A percentile compares a stretch with the other conserved stretches of the same genome.
Evolutionary conservation across 2,113 vertebrate species (phyloP).

Genomic region (Xenopus borealis): DNA sequence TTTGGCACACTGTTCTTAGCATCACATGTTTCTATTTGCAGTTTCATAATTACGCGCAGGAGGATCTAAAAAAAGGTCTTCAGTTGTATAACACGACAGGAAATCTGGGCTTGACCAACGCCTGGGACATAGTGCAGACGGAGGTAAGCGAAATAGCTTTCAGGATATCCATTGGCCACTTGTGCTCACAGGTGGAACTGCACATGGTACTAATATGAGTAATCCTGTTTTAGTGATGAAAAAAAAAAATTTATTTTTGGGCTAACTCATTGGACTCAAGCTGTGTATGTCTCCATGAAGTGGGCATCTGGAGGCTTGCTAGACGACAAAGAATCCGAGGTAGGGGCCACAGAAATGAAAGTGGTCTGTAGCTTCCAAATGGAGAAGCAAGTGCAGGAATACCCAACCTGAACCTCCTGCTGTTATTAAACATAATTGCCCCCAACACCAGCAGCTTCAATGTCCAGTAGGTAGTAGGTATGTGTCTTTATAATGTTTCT

Average conservation of each 20-base stretch:
- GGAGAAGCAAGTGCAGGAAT: not conserved
- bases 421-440: too few relatives aligned
- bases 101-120: conserved; percentile 60
- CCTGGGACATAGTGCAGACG: conserved; percentile 79
- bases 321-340: not conserved
- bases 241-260: too few relatives aligned
- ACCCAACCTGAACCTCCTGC: too few relatives aligned
- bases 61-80: conserved; percentile 70
- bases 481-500: too few relatives aligned
- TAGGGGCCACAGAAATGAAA: not conserved
- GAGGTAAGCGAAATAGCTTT: conserved; percentile 56
- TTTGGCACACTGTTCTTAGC: too few relatives aligned
- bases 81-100: conserved; percentile 55
- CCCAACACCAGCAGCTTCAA: too few relatives aligned
- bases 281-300: too few relatives aligned
- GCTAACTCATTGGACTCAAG: too few relatives aligned
- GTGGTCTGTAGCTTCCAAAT: not conserved
- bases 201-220: too few relatives aligned
- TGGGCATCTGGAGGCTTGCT: not conserved
- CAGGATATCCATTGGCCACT: not conserved
- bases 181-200: not conserved
- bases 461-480: too few relatives aligned
- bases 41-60: conserved; percentile 72
- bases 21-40: conserved; percentile 24
- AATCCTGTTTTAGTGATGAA: too few relatives aligned